Percentiles rank a stretch among this genome's conserved stretches.
Conservation (phyloP, 2,888 invertebrate genomes). For the Amiota mariae region DNA sequence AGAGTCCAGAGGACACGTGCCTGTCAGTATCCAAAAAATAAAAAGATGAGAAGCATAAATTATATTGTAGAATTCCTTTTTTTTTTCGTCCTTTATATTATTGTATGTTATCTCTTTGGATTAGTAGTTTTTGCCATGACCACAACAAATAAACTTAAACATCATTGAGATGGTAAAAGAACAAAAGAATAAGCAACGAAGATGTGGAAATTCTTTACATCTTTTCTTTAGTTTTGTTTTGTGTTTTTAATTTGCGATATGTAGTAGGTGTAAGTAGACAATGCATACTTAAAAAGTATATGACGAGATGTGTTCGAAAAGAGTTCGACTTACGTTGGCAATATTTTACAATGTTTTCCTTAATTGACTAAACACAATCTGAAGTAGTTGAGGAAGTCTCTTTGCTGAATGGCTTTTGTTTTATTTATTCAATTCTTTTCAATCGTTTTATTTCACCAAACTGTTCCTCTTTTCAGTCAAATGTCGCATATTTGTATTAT, state of each 20-base stretch:
- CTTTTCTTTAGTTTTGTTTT: conserved; percentile 10
- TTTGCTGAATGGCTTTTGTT: too few species aligned
- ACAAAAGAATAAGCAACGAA: conserved; percentile 40
- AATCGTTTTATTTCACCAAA: too few species aligned
- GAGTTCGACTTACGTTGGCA: not conserved
- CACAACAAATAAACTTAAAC: conserved; percentile 63
- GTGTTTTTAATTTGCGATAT: conserved; percentile 10
- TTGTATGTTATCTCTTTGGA: conserved; percentile 64
- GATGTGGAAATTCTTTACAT: conserved; percentile 36
- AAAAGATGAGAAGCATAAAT: conserved; percentile 4
- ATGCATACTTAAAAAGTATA: not conserved
- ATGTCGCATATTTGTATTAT: too few species aligned
- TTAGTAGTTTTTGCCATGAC: conserved; percentile 65
- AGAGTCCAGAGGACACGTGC: not conserved
- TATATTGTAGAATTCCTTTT: conserved; percentile 11
- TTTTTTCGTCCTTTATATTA: conserved; percentile 61
- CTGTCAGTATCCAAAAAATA: conserved; percentile 25
- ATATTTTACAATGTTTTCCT: too few species aligned
- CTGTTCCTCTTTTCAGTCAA: too few species aligned
- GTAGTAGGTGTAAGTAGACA: too few species aligned
- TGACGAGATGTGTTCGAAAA: not conserved
- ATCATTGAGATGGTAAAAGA: conserved; percentile 48
- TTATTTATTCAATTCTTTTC: too few species aligned
- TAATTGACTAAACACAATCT: too few species aligned
- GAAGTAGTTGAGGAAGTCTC: too few species aligned